Conservation (phyloP, 2,797 vertebrate species). For the Parauchenoglanis punctatus region DNA sequence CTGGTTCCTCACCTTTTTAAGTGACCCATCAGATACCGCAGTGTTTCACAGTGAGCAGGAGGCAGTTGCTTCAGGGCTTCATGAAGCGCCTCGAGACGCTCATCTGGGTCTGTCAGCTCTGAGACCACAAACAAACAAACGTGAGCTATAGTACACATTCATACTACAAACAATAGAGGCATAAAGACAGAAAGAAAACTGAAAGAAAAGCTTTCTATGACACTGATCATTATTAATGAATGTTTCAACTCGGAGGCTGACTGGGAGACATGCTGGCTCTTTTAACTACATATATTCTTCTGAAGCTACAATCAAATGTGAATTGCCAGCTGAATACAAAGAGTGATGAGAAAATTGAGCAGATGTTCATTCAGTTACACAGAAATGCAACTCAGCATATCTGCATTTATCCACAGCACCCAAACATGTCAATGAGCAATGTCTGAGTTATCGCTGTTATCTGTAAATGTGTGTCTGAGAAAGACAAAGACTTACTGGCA, state of each 20-base stretch:
- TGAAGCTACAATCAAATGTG: not conserved
- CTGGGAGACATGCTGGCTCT: not conserved
- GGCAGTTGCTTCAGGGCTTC: conserved; percentile 91
- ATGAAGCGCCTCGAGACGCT: conserved; percentile 90
- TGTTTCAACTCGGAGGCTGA: not conserved
- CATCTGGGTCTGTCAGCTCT: conserved; percentile 90
- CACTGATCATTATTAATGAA: not conserved
- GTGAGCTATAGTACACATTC: not conserved
- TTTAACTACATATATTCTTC: not conserved
- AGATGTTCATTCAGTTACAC: conserved; percentile 1
- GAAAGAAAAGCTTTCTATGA: not conserved
- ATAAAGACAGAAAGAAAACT: not conserved
- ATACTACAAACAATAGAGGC: not conserved
- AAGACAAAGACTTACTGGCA: conserved; percentile 84
- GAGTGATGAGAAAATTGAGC: not conserved
- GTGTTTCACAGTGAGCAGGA: conserved; percentile 90
- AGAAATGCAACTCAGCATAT: conserved; percentile 13
- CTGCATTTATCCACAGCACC: not conserved
- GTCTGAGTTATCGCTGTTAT: conserved; percentile 1
- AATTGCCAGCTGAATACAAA: not conserved
- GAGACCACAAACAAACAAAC: conserved; percentile 48
- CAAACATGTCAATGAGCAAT: not conserved
- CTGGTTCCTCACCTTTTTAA: conserved; percentile 85
- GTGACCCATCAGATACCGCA: conserved; percentile 97
- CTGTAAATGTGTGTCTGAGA: not conserved